These are phyloP conservation scores for Fukomys damarensis DNA, from an alignment of 2,113 vertebrate species.

Conservation along the genomic window DNA sequence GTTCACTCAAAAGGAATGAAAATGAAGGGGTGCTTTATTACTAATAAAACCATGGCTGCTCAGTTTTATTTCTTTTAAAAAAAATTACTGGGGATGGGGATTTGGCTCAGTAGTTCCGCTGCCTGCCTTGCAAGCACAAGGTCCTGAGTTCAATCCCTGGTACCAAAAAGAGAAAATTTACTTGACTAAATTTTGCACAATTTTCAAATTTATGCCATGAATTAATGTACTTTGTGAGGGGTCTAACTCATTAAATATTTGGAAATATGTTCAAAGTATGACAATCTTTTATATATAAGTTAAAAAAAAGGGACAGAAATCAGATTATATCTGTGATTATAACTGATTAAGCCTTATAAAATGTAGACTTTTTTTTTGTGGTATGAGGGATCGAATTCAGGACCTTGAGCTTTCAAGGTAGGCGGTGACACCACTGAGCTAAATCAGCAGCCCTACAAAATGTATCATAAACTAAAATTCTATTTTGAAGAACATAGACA, in stretches of 20 bases:
- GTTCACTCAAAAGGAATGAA: background rate
- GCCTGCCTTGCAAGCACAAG: too few species aligned
- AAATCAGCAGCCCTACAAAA: too few species aligned
- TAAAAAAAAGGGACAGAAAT: constrained; percentile 21
- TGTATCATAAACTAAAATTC: background rate
- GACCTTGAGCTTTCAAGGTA: too few species aligned
- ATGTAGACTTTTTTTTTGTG: too few species aligned
- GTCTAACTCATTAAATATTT: background rate
- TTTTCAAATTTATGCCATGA: background rate
- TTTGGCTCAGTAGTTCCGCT: too few species aligned
- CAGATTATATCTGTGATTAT: background rate
- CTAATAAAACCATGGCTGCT: background rate
- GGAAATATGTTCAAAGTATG: constrained; percentile 40
- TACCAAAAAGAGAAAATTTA: too few species aligned
- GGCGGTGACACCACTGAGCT: too few species aligned
- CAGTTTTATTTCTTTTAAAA: background rate
- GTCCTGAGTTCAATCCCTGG: too few species aligned
- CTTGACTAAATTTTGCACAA: background rate
- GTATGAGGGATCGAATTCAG: too few species aligned
- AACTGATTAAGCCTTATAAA: background rate
- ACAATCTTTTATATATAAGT: background rate
- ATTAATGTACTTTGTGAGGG: background rate
- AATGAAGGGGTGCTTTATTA: background rate
- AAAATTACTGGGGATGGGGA: too few species aligned
- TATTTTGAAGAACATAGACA: background rate